These are phyloP conservation scores for Ornithorhynchus anatinus DNA, from an alignment of 2,113 vertebrate genomes.

Conservation along the genomic window DNA sequence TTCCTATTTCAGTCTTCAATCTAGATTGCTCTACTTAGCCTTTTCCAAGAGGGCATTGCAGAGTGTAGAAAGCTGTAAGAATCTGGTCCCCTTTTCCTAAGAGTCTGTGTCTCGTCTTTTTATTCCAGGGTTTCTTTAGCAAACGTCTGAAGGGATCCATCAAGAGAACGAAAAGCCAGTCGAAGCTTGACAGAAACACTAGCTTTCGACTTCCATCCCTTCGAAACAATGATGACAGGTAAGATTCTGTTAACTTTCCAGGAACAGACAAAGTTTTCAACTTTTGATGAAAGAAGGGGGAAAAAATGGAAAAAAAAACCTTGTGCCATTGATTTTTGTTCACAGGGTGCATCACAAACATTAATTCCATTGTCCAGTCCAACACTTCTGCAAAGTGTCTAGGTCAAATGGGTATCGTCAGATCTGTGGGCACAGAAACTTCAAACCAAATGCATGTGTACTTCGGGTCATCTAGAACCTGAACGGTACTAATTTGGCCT, in stretches of 20 bases:
- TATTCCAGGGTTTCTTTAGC: conserved; percentile 91
- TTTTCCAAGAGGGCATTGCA: neutral
- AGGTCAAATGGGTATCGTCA: too few species aligned
- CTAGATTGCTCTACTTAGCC: neutral
- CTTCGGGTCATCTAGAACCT: too few species aligned
- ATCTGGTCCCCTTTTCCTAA: neutral
- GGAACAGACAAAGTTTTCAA: neutral
- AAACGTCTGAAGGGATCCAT: conserved; percentile 96
- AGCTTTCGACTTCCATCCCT: conserved; percentile 91
- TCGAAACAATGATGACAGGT: conserved; percentile 87
- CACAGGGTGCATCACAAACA: too few species aligned
- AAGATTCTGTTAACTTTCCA: neutral
- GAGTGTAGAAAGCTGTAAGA: neutral
- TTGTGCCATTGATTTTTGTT: too few species aligned
- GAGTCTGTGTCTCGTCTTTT: conserved; percentile 27
- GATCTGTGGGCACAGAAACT: too few species aligned
- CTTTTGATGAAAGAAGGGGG: neutral
- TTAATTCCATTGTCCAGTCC: too few species aligned
- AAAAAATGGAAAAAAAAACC: too few species aligned
- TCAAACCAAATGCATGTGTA: too few species aligned
- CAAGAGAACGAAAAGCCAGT: conserved; percentile 96
- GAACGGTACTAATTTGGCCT: too few species aligned
- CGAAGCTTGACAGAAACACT: conserved; percentile 91
- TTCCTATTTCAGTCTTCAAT: neutral
- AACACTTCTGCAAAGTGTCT: too few species aligned